Evolutionary conservation across 2,888 invertebrate genomes (phyloP).

Genomic region (Megaustenia siamemsis): DNA sequence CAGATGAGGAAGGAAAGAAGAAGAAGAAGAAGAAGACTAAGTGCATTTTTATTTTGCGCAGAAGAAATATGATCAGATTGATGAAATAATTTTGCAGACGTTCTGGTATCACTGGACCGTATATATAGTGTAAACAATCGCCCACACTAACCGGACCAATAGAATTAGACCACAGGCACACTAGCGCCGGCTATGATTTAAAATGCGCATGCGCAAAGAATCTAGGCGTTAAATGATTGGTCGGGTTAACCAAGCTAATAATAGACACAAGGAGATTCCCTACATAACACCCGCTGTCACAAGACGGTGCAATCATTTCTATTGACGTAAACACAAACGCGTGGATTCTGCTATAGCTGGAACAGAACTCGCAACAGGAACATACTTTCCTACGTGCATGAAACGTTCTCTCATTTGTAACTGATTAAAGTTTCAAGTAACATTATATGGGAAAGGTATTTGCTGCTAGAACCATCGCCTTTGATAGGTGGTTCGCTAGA

Average conservation of each 20-base stretch:
- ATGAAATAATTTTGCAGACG: neutral
- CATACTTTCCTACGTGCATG: no score
- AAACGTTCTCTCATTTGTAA: no score
- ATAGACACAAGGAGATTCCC: conserved; percentile 21
- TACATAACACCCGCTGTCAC: conserved; percentile 37
- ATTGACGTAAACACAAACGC: conserved; percentile 15
- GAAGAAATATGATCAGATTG: neutral
- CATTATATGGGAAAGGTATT: conserved; percentile 42
- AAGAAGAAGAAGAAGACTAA: neutral
- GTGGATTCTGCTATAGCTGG: no score
- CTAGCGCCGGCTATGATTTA: no score
- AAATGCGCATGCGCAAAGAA: neutral
- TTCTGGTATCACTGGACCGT: neutral
- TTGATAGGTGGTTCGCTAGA: conserved; percentile 4
- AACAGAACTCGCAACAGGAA: no score
- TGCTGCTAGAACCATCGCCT: neutral
- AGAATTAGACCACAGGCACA: no score
- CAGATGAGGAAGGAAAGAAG: no score
- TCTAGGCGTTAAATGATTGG: conserved; percentile 25
- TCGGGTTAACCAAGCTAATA: conserved; percentile 50
- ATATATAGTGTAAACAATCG: neutral
- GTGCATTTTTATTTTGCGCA: neutral
- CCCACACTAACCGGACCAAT: neutral
- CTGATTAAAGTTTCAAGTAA: neutral
- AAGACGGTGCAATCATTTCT: conserved; percentile 49